A percentile compares a stretch with the other conserved stretches of the same genome.
These are phyloP conservation scores for Lagopus leucura DNA, from an alignment of 2,113 vertebrate species.

Conservation along the genomic window DNA sequence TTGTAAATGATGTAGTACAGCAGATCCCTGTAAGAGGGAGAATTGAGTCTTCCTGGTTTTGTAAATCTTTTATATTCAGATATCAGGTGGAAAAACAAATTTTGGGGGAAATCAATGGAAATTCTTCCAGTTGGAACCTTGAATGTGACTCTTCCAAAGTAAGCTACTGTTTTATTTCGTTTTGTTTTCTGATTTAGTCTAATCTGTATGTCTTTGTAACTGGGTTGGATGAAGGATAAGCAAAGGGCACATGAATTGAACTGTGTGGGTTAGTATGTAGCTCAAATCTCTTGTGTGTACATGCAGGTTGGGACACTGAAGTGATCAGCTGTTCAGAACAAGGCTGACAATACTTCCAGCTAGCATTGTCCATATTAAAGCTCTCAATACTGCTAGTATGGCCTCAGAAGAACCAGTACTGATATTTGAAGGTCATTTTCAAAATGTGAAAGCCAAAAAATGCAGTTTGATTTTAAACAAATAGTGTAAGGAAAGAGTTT, in stretches of 20 bases:
- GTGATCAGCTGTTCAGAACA: not conserved
- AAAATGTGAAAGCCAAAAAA: not conserved
- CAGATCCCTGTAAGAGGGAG: not conserved
- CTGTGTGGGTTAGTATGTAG: not conserved
- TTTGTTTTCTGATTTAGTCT: not conserved
- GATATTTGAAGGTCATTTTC: not conserved
- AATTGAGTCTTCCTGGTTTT: not conserved
- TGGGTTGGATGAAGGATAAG: not conserved
- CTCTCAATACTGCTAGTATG: not conserved
- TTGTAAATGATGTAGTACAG: not conserved
- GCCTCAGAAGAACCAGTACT: not conserved
- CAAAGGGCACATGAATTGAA: not conserved
- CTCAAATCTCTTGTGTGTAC: not conserved
- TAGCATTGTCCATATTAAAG: not conserved
- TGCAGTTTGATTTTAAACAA: not conserved
- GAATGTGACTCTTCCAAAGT: slow-evolving; percentile 94
- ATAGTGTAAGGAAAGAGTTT: not conserved
- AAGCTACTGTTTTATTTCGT: slow-evolving; percentile 57
- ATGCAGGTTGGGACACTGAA: not conserved
- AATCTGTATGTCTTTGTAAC: not conserved
- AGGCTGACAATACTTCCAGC: not conserved
- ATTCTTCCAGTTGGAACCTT: slow-evolving; percentile 95
- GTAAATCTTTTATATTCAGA: slow-evolving; percentile 79
- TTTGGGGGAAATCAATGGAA: slow-evolving; percentile 99
- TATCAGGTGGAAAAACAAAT: slow-evolving; percentile 99